Evolutionary conservation across 2,888 invertebrate species (phyloP), one percentile per base, ranked within the genome.

Genomic region (Drepanosiphum platanoidis): DNA sequence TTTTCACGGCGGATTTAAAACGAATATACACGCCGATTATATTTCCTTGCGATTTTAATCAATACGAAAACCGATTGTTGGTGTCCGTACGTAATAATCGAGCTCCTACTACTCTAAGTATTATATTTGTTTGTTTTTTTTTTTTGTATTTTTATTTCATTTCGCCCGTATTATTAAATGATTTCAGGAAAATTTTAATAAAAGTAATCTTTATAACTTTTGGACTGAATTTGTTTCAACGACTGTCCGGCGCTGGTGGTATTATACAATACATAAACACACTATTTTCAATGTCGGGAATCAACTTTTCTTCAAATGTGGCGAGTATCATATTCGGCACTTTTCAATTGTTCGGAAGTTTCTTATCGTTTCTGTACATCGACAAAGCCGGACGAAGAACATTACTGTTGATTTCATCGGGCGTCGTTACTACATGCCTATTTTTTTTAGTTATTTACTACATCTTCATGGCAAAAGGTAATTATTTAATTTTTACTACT

Each of bases 201-300:
- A 87, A 87, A 83, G 88, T 88, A 27, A 77, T 88, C 30, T 52
- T 86, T 22, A 87, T 88, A 18, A 86, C 88, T 18, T 78, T 89
- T n/a, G 88, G 89, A 22, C 89, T 92, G 79, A 90, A 92, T 90
- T 90, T 91, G 3, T 89, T 89, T 86, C 89, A 90, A 83, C 88
- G 89, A 74, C 87, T 89, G n/a, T 88, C 89, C 79, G 90, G 89
- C 22, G 87, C 89, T n/a, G 89, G 89, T 74, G 89, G 89, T 3
- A 88, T 89, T 7, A 88, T 89, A 30, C 89, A 89, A 78, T 89
- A 89, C 87, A 87, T 88, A 30, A 88, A 87, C 32, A 87, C 88
- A 15, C 88, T 89, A n/a, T 88, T 89, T 84, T 46, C 86, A 68
- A 86, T 88, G 18, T 88, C 89, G 61, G 88, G 88, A 0, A 88